A percentile compares a stretch with the other conserved stretches of the same genome.
These are phyloP conservation scores for Pedetes capensis DNA, from an alignment of 2,113 vertebrate genomes.

Conservation along the genomic window DNA sequence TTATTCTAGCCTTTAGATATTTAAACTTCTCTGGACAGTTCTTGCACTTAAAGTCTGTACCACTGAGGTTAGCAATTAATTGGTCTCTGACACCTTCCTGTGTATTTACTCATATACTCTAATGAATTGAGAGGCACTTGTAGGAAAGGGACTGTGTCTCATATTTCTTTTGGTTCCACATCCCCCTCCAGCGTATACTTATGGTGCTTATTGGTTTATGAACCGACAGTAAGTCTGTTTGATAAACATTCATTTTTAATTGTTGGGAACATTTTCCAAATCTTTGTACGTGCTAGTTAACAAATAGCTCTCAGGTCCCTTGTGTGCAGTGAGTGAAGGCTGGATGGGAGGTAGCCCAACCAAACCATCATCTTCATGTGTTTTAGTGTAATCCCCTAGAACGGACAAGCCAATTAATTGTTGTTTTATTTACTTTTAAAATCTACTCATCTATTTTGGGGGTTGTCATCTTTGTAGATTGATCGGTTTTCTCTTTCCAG, in stretches of 20 bases:
- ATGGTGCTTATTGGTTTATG: constrained; percentile 37
- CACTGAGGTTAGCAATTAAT: constrained; percentile 56
- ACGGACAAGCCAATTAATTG: background rate
- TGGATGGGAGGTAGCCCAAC: constrained; percentile 6
- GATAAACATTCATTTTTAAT: constrained; percentile 45
- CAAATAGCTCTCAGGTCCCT: background rate
- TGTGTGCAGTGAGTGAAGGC: background rate
- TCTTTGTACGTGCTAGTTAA: constrained; percentile 30
- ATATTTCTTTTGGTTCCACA: constrained; percentile 7
- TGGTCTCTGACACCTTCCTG: constrained; percentile 28
- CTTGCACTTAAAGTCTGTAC: constrained; percentile 43
- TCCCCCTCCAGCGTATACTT: background rate
- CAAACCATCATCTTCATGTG: background rate
- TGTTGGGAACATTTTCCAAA: constrained; percentile 21
- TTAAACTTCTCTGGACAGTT: constrained; percentile 60
- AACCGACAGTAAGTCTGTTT: background rate
- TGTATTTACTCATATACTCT: constrained; percentile 1
- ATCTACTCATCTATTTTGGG: constrained; percentile 17
- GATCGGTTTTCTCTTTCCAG: constrained; percentile 4
- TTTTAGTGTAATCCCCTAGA: background rate
- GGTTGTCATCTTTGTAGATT: background rate
- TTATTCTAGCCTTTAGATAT: constrained; percentile 60
- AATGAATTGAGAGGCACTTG: constrained; percentile 48
- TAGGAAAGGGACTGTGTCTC: constrained; percentile 17
- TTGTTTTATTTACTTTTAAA: constrained; percentile 47